Conservation (phyloP, 2,113 vertebrate genomes). For the Pachyramphus minor region DNA sequence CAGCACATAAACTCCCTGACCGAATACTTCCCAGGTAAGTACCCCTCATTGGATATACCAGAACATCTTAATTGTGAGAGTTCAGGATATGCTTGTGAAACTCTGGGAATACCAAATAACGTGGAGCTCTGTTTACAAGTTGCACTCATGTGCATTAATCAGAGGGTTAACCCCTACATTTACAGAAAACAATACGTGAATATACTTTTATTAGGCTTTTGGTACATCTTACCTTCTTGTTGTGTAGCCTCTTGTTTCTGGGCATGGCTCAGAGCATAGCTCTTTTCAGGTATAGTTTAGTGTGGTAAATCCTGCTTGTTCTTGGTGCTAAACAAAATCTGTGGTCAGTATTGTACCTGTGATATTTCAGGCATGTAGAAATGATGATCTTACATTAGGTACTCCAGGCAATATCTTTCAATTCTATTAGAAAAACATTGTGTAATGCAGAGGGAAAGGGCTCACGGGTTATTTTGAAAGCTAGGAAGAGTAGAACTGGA, state of each 20-base stretch:
- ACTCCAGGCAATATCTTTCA: not conserved
- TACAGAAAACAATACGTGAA: not conserved
- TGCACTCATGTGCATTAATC: not conserved
- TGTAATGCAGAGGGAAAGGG: not conserved
- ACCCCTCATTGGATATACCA: not conserved
- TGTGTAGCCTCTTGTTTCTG: not conserved
- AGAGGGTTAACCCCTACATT: not conserved
- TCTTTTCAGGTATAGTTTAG: not conserved
- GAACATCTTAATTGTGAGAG: not conserved
- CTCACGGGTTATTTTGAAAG: not conserved
- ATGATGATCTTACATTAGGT: not conserved
- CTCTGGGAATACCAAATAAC: not conserved
- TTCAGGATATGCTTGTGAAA: not conserved
- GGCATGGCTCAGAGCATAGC: not conserved
- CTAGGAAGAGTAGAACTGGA: not conserved
- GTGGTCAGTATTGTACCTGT: not conserved
- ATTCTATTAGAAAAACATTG: not conserved
- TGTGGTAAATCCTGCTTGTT: not conserved
- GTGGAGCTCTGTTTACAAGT: not conserved
- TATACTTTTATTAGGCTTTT: not conserved
- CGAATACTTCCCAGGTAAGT: slow-evolving; percentile 93
- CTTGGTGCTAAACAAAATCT: not conserved
- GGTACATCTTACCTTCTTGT: not conserved
- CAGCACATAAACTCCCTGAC: slow-evolving; percentile 95
- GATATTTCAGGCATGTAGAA: not conserved